Base-by-base conservation (phyloP, 2,797 vertebrate genomes). In the Phrynocephalus forsythii region DNA sequence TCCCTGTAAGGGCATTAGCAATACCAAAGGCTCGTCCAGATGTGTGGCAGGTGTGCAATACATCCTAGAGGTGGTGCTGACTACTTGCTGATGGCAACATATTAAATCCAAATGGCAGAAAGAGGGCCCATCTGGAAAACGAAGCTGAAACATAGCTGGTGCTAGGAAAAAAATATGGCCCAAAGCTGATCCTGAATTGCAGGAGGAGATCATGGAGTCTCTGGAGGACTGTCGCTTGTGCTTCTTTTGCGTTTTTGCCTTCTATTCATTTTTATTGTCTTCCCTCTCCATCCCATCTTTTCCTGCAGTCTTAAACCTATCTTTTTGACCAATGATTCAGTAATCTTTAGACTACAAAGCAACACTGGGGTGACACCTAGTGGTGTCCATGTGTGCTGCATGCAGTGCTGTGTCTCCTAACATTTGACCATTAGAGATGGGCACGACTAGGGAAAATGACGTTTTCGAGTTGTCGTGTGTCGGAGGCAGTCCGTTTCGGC, bases 281-380 rank as follows among this genome's bases (percentile, higher is more conserved):
- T 79, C 80, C 11, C 26, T 30, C 84, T 69, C 52, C 66, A 83
- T n/a, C 44, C 75, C 60, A 18, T 86, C 68, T 44, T 85, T 66
- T n/a, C 30, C 38, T 44, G 18, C 56, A 24, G 75, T 44, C 15
- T 33, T 66, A 60, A 22, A 2, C 82, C 66, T 26, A 30, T 3
- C 20, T 28, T 16, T 72, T 30, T 5, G 26, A 3, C 18, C 26
- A 6, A 20, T 5, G 22, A 85, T 48, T 16, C 18, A 82, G 30
- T 60, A 24, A 0, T 72, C 38, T 28, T 28, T 50, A 2, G 0
- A 52, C 52, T 63, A 83, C 84, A 88, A 87, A 18, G 79, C 86
- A 88, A 84, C 78, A 44, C 82, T 71, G 22, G 82, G 82, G 89
- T 92, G 95, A 91, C 95, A 95, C 82, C 94, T 63, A 89, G 93